phyloP scores from a whole-genome alignment of 2,113 vertebrate genomes.

The Setophaga coronata region DNA sequence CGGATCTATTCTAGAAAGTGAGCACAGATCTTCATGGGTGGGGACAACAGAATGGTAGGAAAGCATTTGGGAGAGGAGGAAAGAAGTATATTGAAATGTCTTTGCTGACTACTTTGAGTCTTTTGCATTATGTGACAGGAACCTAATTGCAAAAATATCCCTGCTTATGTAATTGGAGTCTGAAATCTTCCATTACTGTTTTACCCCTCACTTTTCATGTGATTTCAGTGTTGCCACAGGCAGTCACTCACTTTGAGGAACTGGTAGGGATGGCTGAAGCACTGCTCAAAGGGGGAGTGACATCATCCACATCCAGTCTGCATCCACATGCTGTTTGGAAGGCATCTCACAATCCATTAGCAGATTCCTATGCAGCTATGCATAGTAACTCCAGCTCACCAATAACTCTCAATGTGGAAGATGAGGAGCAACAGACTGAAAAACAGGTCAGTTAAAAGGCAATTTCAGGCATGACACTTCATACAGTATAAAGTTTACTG shows the following conservation, averaged over 20 bases:
- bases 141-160: not conserved
- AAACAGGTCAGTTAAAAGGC: slow-evolving; percentile 69
- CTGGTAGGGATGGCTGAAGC: slow-evolving; percentile 74
- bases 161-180: not conserved
- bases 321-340: slow-evolving; percentile 66
- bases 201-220: not conserved
- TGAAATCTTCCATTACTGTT: not conserved
- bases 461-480: not conserved
- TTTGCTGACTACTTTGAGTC: not conserved
- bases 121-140: not conserved
- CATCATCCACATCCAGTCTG: not conserved
- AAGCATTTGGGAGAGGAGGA: not conserved
- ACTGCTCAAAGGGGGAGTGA: slow-evolving; percentile 69
- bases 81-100: not conserved
- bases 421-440: slow-evolving; percentile 55
- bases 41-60: not conserved
- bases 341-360: slow-evolving; percentile 59
- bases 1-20: not conserved
- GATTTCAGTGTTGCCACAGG: slow-evolving; percentile 73
- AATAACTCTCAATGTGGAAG: slow-evolving; percentile 57
- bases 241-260: slow-evolving; percentile 75
- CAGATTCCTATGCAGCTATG: slow-evolving; percentile 59
- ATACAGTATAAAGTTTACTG: not conserved
- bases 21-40: not conserved
- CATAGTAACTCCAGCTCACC: slow-evolving; percentile 72